phyloP scores from a whole-genome alignment of 2,113 vertebrate species.

The Triplophysa tibetana region DNA sequence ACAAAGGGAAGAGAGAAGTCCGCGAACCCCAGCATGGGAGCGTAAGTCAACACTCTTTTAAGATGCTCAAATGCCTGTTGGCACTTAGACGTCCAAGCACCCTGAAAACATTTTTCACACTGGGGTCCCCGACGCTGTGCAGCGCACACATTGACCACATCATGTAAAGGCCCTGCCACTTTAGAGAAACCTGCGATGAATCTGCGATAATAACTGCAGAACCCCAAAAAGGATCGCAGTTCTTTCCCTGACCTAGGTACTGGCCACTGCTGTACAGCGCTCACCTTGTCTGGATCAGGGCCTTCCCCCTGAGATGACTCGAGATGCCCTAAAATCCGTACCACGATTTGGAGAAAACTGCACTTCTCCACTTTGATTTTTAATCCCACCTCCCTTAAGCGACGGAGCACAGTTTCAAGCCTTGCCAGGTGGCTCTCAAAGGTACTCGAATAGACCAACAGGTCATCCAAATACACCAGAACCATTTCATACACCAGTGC shows the following conservation, averaged over 20 bases:
- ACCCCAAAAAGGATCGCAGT: constrained; percentile 9
- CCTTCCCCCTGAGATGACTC: background rate
- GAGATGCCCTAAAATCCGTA: background rate
- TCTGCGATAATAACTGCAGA: constrained; percentile 27
- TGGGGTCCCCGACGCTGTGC: no score
- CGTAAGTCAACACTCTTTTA: background rate
- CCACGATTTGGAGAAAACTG: background rate
- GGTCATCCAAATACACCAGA: background rate
- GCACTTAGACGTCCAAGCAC: background rate
- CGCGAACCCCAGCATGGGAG: background rate
- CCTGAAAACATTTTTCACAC: background rate
- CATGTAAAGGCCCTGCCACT: no score
- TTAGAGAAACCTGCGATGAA: constrained; percentile 13
- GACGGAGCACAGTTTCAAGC: background rate
- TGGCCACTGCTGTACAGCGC: background rate
- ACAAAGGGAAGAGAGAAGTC: no score
- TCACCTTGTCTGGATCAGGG: background rate
- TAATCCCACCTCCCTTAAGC: background rate
- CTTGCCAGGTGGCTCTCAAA: constrained; percentile 2
- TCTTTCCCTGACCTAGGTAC: background rate
- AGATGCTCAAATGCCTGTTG: background rate
- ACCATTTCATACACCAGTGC: background rate
- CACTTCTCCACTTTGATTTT: background rate
- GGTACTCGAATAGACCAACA: background rate
- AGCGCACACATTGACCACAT: no score